Base-by-base conservation (phyloP, 2,113 vertebrate genomes). In the Cephalopterus ornatus region DNA sequence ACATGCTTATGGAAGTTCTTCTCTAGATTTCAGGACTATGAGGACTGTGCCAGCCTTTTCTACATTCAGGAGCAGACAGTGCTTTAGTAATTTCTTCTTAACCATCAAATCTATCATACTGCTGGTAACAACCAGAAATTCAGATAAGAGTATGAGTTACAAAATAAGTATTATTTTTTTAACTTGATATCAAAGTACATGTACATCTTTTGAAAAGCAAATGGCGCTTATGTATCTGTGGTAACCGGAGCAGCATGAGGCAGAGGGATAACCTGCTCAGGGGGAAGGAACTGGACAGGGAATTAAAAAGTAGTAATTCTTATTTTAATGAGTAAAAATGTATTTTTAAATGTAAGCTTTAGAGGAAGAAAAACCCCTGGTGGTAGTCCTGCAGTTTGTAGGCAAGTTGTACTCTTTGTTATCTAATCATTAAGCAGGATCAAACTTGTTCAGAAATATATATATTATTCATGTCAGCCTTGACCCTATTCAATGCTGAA, bases 41-140 rank as follows among this genome's bases (percentile, higher is more conserved):
- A 72, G 28, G 32, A 21, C 49, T 58, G 12, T 79, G 44, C 24
- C 52, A 82, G 14, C 24, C 32, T 82, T 79, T 63, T 62, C 78
- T 59, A 24, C 30, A 10, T 62, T 58, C 42, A 61, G 58, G 37
- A 88, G 27, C 59, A 47, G 17, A 21, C 12, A 23, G 20, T 77
- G 47, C 76, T 77, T 52, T 62, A 82, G 9, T 46, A 42, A 39
- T 94, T 83, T 92, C 74, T 89, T 76, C 59, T n/a, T 84, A 22
- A 67, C 18, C 4, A 4, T 47, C 24, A 42, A 9, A 63, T 80
- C 42, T 61, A 58, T 26, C 24, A 28, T 49, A 55, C 49, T 20
- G 12, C 35, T 66, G 44, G 12, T 61, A 88, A 30, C 35, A 70
- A 17, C 42, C 37, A 52, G 20, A 68, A 93, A 61, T 35, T 49